phyloP scores from a whole-genome alignment of 2,888 invertebrate genomes.

The Drosophila meridiana region DNA sequence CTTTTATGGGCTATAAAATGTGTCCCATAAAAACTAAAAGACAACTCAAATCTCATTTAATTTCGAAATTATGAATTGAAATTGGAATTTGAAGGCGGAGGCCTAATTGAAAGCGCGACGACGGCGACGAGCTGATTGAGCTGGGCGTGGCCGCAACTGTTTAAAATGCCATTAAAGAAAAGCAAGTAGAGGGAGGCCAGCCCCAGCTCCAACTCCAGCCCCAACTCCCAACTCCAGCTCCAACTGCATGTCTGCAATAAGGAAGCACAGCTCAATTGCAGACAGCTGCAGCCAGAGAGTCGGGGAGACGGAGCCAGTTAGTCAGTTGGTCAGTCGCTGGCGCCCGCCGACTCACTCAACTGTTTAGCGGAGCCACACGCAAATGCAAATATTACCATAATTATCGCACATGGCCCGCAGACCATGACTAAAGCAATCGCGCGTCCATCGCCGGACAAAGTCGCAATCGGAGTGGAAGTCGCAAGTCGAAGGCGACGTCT shows the following conservation, averaged over 20 bases:
- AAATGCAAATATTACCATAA: conserved; percentile 81
- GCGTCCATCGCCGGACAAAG: conserved; percentile 56
- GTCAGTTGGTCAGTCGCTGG: conserved; percentile 48
- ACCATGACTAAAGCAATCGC: conserved; percentile 79
- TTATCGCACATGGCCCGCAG: conserved; percentile 77
- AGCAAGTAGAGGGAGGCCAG: background rate
- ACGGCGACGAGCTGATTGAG: conserved; percentile 7
- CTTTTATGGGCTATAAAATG: conserved; percentile 65
- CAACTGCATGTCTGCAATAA: conserved; percentile 26
- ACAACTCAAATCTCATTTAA: conserved; percentile 50
- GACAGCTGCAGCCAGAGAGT: conserved; percentile 4
- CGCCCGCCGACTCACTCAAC: conserved; percentile 78
- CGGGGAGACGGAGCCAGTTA: background rate
- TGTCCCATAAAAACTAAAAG: conserved; percentile 33
- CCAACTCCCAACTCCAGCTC: background rate
- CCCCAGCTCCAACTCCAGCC: background rate
- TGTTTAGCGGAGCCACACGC: conserved; percentile 80
- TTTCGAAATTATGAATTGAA: conserved; percentile 58
- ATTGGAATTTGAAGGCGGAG: conserved; percentile 46
- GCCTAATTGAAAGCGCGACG: conserved; percentile 42
- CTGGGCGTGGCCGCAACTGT: conserved; percentile 48
- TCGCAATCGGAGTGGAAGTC: conserved; percentile 6
- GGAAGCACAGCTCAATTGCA: conserved; percentile 35
- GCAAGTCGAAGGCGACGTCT: background rate
- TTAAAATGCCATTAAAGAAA: conserved; percentile 67